phyloP scores from a whole-genome alignment of 2,888 invertebrate genomes.

The Idaea biselata region DNA sequence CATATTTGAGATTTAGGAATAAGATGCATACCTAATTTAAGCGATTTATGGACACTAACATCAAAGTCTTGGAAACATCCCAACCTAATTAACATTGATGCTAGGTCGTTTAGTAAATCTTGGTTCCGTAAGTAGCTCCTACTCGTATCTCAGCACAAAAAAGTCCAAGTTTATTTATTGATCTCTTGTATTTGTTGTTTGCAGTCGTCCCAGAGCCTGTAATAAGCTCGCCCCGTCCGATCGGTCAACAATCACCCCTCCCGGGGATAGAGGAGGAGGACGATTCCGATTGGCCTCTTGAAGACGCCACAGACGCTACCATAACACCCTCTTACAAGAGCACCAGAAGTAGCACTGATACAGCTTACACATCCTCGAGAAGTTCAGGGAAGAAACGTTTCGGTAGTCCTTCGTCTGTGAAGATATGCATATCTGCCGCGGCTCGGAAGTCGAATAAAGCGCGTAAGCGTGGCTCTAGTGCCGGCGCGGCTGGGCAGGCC shows the following conservation, averaged over 20 bases:
- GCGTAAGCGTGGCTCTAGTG: conserved; percentile 73
- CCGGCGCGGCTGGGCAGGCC: conserved; percentile 52
- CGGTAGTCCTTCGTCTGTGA: conserved; percentile 81
- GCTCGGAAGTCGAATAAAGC: conserved; percentile 76
- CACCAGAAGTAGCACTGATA: conserved; percentile 75
- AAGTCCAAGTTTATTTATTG: conserved; percentile 36
- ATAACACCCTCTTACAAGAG: conserved; percentile 77
- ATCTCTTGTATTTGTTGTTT: conserved; percentile 60
- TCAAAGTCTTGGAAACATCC: conserved; percentile 33
- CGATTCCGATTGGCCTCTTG: conserved; percentile 82
- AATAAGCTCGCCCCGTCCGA: conserved; percentile 78
- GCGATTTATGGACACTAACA: conserved; percentile 30
- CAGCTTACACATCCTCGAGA: conserved; percentile 72
- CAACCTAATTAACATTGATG: conserved; percentile 34
- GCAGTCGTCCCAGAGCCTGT: conserved; percentile 78
- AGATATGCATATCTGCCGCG: conserved; percentile 79
- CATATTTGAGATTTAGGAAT: conserved; percentile 12
- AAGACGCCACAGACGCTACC: conserved; percentile 75
- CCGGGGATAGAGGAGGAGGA: conserved; percentile 93
- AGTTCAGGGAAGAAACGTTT: conserved; percentile 77
- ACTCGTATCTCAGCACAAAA: conserved; percentile 7
- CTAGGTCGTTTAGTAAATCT: conserved; percentile 46
- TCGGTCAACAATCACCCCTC: conserved; percentile 86
- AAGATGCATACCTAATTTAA: conserved; percentile 15
- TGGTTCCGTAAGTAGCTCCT: conserved; percentile 31